Base-by-base conservation (phyloP, 2,113 vertebrate species). In the Cygnus atratus region DNA sequence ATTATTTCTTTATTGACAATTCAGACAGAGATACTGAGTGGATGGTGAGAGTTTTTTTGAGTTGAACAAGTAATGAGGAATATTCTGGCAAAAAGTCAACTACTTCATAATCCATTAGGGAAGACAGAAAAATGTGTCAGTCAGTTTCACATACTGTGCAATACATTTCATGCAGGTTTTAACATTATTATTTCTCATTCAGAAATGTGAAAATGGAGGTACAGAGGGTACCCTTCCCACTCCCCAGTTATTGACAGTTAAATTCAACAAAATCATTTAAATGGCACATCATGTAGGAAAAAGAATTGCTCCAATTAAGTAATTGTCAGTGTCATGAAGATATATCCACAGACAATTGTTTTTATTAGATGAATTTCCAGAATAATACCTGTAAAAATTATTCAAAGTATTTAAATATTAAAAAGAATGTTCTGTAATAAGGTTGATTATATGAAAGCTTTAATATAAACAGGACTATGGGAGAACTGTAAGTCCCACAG, bases 281-380 rank as follows among this genome's bases (percentile, higher is more conserved):
- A 61, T 75, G 21, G 10, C 46, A 92, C 11, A 55, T 39, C 28
- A 28, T 11, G 16, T 63, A 80, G 28, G 11, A 39, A 83, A 89
- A 78, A 82, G 62, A 71, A 50, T 10, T 48, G 17, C 54, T 92
- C 29, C 41, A 83, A 87, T 91, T 95, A 92, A 85, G 25, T 76
- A 91, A 68, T 78, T 94, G 67, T 70, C 61, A 89, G 11, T 61
- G 37, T 66, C 35, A 43, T 35, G 11, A 73, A 82, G 11, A 63
- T 89, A 66, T 68, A 84, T 37, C 61, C 48, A 35, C 17, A 81
- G 65, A 71, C n/a, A 79, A 63, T 26, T 71, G 41, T 46, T 93
- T 93, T 92, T 80, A 92, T 74, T 89, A 74, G 50, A 62, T 72
- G 6, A 83, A 84, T 85, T 96, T 96, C 21, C 57, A 80, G 76